Percentiles rank a stretch among this genome's conserved stretches.
These are phyloP conservation scores for Lutraria rhynchaena DNA, from an alignment of 1,140 invertebrate genomes.

Conservation along the genomic window DNA sequence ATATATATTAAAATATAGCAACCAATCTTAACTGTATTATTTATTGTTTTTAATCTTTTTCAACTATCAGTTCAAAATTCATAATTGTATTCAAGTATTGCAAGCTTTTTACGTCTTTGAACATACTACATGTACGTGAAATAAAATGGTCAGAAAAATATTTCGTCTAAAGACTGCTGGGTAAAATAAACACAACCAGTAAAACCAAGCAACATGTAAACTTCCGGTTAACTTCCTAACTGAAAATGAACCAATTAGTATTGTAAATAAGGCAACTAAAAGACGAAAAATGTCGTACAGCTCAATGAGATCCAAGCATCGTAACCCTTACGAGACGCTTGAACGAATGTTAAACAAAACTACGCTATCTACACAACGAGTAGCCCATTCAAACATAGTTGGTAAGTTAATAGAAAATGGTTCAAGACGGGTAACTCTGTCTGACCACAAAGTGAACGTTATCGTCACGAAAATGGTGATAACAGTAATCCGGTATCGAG, in stretches of 20 bases:
- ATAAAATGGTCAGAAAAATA: not conserved
- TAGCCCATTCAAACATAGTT: conserved; percentile 53
- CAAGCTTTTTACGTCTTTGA: no score
- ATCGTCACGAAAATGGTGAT: not conserved
- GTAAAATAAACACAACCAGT: conserved; percentile 20
- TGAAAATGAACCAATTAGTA: conserved; percentile 4
- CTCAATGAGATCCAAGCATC: conserved; percentile 30
- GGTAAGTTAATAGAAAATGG: conserved; percentile 22
- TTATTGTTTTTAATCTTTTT: no score
- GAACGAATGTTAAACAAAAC: conserved; percentile 59
- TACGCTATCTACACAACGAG: conserved; percentile 48
- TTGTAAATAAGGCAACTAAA: not conserved
- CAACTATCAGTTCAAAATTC: no score
- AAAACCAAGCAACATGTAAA: conserved; percentile 59
- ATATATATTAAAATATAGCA: no score
- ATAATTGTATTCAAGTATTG: no score
- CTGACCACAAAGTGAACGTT: conserved; percentile 6
- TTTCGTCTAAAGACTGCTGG: conserved; percentile 14
- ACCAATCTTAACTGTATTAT: no score
- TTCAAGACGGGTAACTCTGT: not conserved
- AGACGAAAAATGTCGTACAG: conserved; percentile 45
- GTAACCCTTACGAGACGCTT: conserved; percentile 52
- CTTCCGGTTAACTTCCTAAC: conserved; percentile 44
- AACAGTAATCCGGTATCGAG: not conserved
- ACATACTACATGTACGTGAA: no score